Base-by-base conservation (phyloP, 2,797 vertebrate species). In the Psittacula derbiana region DNA sequence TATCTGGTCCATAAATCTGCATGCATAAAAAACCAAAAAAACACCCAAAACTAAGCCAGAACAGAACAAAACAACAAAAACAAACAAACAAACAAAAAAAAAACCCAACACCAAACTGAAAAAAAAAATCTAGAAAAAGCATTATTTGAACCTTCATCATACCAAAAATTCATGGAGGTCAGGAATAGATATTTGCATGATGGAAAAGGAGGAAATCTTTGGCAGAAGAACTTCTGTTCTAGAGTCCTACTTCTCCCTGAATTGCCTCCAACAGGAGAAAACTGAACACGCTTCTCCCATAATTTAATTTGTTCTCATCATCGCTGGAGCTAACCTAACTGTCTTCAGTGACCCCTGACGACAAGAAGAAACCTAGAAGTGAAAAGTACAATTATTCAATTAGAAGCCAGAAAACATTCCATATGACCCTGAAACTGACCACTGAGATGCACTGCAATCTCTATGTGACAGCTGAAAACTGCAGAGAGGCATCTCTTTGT, bases 51-150 rank as follows among this genome's bases (percentile, higher is more conserved):
- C 4, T 31, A 55, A 55, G n/a, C 6, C 31, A n/a, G 11, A 53
- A 53, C 30, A 53, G 11, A 36, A 24, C 10, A 58, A 36, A 36
- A 36, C 10, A 11, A 58, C 10, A 11, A 58, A 24, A 24, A 24
- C 36, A 33, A 57, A 10, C 13, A n/a, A 21, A 9, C 13, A 20
- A 31, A 31, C 11, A 58, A 23, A 58, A 16, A 15, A 57, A 33
- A 19, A 44, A 44, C 7, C 36, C 36, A 44, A 44, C 30, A 44
- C 21, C 46, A 47, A 47, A 69, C 24, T 49, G 21, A 55, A 12
- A 10, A 11, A 11, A 16, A 30, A 27, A 4, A 4, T 1, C 6
- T 28, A 17, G n/a, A 70, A 61, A n/a, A 8, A n/a, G 0, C 15
- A 53, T 47, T 57, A 36, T 23, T 72, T 73, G 17, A 76, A 52